These are phyloP conservation scores for Thryonomys swinderianus DNA, from an alignment of 2,113 vertebrate species.

Conservation along the genomic window DNA sequence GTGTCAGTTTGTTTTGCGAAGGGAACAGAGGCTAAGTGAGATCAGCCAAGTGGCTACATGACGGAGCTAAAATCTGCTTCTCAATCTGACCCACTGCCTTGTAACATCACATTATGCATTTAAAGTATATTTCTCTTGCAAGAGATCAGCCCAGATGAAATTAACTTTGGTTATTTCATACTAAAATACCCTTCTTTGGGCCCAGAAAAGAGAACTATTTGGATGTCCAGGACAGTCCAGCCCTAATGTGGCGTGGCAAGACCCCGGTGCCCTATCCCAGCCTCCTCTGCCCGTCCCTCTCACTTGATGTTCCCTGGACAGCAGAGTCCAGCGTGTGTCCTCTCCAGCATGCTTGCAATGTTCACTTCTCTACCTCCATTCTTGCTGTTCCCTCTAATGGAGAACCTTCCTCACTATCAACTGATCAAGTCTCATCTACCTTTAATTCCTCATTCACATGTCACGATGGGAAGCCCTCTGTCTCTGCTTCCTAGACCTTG, in stretches of 20 bases:
- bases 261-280: background rate
- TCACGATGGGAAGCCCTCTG: background rate
- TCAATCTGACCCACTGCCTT: background rate
- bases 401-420: background rate
- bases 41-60: background rate
- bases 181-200: background rate
- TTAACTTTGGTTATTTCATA: background rate
- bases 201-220: background rate
- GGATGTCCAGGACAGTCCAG: background rate
- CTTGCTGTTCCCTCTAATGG: background rate
- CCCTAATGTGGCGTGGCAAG: rapidly evolving
- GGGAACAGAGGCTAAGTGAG: background rate
- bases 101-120: background rate
- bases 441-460: background rate
- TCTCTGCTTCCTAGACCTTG: background rate
- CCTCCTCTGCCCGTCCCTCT: background rate
- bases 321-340: background rate
- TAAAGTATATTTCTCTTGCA: background rate
- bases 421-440: background rate
- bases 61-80: background rate
- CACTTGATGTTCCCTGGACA: background rate
- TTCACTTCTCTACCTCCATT: background rate
- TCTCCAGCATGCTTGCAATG: background rate
- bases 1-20: background rate
- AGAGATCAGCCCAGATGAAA: background rate